Evolutionary conservation across 2,797 vertebrate genomes (phyloP).

Genomic region (Miichthys miiuy): DNA sequence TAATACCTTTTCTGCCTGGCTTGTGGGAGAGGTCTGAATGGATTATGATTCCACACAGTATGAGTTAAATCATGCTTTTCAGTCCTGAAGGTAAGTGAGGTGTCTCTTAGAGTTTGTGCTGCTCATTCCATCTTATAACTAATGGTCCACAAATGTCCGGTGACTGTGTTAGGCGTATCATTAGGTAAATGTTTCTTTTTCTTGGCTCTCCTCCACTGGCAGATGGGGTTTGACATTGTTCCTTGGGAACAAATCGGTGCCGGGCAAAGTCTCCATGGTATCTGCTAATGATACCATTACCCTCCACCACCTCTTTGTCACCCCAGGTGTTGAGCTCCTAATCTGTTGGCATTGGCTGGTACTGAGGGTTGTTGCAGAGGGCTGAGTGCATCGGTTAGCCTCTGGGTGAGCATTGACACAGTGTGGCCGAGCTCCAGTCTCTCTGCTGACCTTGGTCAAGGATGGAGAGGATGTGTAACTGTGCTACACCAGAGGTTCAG

Average conservation of each 20-base stretch:
- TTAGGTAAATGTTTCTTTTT: constrained; percentile 66
- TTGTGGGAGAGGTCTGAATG: constrained; percentile 74
- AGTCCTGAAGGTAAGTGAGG: constrained; percentile 57
- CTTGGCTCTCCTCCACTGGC: constrained; percentile 55
- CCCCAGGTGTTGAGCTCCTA: constrained; percentile 66
- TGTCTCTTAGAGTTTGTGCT: constrained; percentile 38
- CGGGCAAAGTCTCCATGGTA: constrained; percentile 52
- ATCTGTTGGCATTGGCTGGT: constrained; percentile 62
- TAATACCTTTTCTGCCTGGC: constrained; percentile 77
- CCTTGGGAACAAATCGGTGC: constrained; percentile 54
- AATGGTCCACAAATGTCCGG: constrained; percentile 62
- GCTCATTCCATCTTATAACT: constrained; percentile 58
- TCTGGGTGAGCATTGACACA: constrained; percentile 58
- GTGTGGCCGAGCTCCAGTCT: constrained; percentile 47
- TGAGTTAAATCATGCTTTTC: constrained; percentile 69
- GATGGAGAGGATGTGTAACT: constrained; percentile 45
- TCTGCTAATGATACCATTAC: constrained; percentile 70
- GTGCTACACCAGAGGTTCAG: constrained; percentile 32
- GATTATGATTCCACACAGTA: constrained; percentile 76
- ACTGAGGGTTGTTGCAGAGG: constrained; percentile 44
- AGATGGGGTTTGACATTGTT: constrained; percentile 67
- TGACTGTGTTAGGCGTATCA: constrained; percentile 45
- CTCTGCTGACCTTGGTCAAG: constrained; percentile 66
- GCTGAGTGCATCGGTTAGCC: constrained; percentile 48
- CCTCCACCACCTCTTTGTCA: constrained; percentile 62